Evolutionary conservation across 1,140 invertebrate species (phyloP).

Genomic region (Macrocentrus cingulum): DNA sequence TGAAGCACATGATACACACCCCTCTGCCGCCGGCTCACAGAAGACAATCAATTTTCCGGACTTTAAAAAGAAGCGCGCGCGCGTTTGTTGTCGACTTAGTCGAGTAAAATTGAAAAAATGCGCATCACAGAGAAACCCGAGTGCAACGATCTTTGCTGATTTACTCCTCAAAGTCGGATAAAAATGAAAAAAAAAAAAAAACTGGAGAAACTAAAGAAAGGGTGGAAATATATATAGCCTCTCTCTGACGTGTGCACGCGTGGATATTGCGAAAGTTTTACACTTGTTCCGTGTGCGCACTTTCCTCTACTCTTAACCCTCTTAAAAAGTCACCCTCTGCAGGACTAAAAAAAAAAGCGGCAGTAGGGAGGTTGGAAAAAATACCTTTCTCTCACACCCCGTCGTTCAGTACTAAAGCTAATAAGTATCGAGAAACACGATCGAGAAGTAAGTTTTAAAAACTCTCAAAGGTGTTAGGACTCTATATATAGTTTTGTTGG

Average conservation of each 20-base stretch:
- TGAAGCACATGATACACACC: slow-evolving; percentile 36
- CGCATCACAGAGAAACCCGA: not conserved
- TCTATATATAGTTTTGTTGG: slow-evolving; percentile 12
- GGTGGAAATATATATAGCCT: slow-evolving; percentile 7
- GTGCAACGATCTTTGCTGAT: not conserved
- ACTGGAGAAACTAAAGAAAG: not conserved
- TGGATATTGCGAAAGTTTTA: slow-evolving; percentile 53
- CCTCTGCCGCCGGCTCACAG: slow-evolving; percentile 32
- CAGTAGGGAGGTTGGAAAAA: not conserved
- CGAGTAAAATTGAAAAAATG: not conserved
- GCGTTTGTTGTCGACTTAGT: slow-evolving; percentile 6
- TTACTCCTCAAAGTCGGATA: not conserved
- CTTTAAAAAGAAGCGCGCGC: slow-evolving; percentile 15
- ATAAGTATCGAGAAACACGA: slow-evolving; percentile 57
- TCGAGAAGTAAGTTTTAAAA: slow-evolving; percentile 53
- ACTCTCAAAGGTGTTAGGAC: slow-evolving; percentile 26
- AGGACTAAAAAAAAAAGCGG: not conserved
- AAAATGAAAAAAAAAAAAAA: not conserved
- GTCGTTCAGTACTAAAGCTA: slow-evolving; percentile 48
- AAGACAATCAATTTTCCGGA: slow-evolving; percentile 48
- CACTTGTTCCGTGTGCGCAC: slow-evolving; percentile 25
- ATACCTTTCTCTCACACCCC: slow-evolving; percentile 7
- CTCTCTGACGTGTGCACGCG: slow-evolving; percentile 18
- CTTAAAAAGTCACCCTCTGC: slow-evolving; percentile 25
- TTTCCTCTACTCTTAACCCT: not conserved